Evolutionary conservation across 2,888 invertebrate genomes (phyloP).

Genomic region (Pterostichus niger): DNA sequence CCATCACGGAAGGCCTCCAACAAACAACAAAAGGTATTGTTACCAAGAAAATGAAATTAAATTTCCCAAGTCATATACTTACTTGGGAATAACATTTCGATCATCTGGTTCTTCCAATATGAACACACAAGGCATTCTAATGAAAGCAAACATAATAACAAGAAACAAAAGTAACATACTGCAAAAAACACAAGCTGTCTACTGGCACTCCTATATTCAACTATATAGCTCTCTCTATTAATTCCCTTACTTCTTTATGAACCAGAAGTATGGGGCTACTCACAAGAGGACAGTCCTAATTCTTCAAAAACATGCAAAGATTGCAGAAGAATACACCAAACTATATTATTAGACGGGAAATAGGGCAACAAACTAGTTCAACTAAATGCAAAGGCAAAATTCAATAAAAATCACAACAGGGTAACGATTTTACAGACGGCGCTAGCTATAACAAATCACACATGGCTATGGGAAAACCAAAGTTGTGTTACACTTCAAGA

Average conservation of each 20-base stretch:
- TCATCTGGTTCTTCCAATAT: background rate
- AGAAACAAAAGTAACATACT: background rate
- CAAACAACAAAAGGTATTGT: background rate
- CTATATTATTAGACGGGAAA: too few relatives aligned
- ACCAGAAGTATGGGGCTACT: background rate
- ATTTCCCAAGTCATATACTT: background rate
- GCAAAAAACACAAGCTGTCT: background rate
- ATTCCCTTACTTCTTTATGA: background rate
- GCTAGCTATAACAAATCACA: too few relatives aligned
- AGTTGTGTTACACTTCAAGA: too few relatives aligned
- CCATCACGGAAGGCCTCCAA: constrained; percentile 35
- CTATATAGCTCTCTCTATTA: background rate
- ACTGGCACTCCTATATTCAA: background rate
- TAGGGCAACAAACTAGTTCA: too few relatives aligned
- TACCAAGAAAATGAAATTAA: constrained; percentile 27
- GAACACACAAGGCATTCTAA: background rate
- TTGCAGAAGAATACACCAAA: too few relatives aligned
- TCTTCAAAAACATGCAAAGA: too few relatives aligned
- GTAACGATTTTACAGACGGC: too few relatives aligned
- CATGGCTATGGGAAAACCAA: too few relatives aligned
- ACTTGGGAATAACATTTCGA: constrained; percentile 1
- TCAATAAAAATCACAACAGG: too few relatives aligned
- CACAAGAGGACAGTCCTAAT: too few relatives aligned
- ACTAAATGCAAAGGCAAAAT: too few relatives aligned
- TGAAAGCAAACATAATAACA: background rate